phyloP scores from a whole-genome alignment of 2,113 vertebrate species.

The Litocranius walleri region DNA sequence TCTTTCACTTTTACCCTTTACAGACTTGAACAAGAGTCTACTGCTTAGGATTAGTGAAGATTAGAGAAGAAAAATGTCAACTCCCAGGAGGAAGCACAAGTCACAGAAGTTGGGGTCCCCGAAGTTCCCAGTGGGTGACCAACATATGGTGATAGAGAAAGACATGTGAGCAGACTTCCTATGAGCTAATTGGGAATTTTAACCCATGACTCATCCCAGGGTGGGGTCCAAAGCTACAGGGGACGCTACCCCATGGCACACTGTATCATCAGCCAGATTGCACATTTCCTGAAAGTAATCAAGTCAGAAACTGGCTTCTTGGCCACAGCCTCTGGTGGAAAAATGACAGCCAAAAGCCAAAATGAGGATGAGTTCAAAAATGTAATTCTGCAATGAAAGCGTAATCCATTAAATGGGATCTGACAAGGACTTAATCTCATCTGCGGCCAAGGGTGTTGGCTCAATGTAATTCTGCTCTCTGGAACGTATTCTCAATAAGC shows the following conservation, averaged over 20 bases:
- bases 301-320: slow-evolving; percentile 51
- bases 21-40: neutral
- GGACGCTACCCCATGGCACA: neutral
- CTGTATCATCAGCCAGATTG: slow-evolving; percentile 6
- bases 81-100: neutral
- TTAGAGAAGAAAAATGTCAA: neutral
- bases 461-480: slow-evolving; percentile 28
- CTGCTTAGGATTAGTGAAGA: neutral
- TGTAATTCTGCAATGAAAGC: slow-evolving; percentile 55
- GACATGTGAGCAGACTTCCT: slow-evolving; percentile 17
- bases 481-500: slow-evolving; percentile 12
- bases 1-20: neutral
- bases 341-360: slow-evolving; percentile 56
- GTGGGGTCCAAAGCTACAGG: neutral
- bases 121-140: neutral
- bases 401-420: slow-evolving; percentile 51
- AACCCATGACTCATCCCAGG: neutral
- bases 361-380: slow-evolving; percentile 31
- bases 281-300: slow-evolving; percentile 57
- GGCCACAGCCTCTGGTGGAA: slow-evolving; percentile 30
- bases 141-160: neutral
- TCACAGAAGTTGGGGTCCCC: neutral
- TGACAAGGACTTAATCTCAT: slow-evolving; percentile 53
- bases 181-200: slow-evolving; percentile 34
- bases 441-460: neutral